These are phyloP conservation scores for Eristalis pertinax DNA, from an alignment of 2,888 invertebrate genomes.

Conservation along the genomic window DNA sequence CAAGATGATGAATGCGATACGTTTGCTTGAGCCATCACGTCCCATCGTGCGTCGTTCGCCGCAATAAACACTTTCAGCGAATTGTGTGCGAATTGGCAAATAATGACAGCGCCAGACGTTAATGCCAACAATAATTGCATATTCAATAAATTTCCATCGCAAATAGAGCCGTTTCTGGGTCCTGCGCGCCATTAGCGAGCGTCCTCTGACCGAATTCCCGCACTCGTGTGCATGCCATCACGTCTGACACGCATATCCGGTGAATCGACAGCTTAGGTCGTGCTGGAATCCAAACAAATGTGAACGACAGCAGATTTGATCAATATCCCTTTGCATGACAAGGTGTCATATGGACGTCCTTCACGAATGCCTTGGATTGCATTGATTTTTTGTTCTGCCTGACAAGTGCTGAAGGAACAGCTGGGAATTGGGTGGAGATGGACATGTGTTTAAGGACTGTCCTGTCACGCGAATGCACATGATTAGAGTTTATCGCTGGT, in stretches of 20 bases:
- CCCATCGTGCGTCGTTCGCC: neutral
- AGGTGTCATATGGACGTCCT: neutral
- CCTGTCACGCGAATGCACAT: neutral
- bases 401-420: too few relatives aligned
- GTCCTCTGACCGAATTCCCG: neutral
- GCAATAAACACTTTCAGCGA: slow-evolving; percentile 37
- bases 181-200: neutral
- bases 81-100: slow-evolving; percentile 57
- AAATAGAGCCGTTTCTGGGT: slow-evolving; percentile 1
- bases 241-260: neutral
- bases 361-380: neutral
- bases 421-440: neutral
- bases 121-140: slow-evolving; percentile 54
- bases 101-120: slow-evolving; percentile 42
- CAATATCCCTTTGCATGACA: slow-evolving; percentile 17
- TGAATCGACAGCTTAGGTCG: neutral
- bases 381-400: neutral
- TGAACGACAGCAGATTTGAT: neutral
- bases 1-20: neutral
- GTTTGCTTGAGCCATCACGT: neutral
- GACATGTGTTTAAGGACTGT: neutral
- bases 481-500: too few relatives aligned
- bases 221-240: neutral
- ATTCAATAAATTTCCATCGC: slow-evolving; percentile 35
- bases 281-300: neutral